Evolutionary conservation across 2,113 vertebrate species (phyloP).

Genomic region (western clawed frog (Xenopus tropicalis)): DNA sequence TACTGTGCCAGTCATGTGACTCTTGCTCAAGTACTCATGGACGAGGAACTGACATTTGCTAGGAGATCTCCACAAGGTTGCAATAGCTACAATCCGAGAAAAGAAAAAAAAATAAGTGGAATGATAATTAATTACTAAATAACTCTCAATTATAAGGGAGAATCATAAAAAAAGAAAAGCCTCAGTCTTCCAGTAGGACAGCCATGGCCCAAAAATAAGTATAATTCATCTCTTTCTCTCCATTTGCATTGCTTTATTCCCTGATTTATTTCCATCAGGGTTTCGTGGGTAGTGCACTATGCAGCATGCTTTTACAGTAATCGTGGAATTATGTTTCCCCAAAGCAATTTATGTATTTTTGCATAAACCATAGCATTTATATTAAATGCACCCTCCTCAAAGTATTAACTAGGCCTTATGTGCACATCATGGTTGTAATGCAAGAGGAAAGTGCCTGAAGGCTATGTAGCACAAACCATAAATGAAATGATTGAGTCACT

Average conservation of each 20-base stretch:
- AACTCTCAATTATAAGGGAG: too few relatives aligned
- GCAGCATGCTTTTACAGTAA: conserved; percentile 58
- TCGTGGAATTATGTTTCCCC: conserved; percentile 62
- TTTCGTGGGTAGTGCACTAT: conserved; percentile 48
- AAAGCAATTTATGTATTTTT: conserved; percentile 62
- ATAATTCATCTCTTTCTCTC: too few relatives aligned
- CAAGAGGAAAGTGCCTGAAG: conserved; percentile 56
- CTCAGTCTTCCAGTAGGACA: too few relatives aligned
- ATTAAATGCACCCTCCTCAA: conserved; percentile 59
- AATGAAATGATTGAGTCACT: conserved; percentile 41
- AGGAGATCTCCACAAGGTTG: too few relatives aligned
- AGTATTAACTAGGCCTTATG: conserved; percentile 50
- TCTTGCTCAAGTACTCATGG: too few relatives aligned
- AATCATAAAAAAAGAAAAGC: too few relatives aligned
- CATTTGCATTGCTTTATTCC: conserved; percentile 16
- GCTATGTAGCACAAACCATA: conserved; percentile 48
- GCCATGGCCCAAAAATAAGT: too few relatives aligned
- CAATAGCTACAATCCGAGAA: too few relatives aligned
- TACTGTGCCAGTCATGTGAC: too few relatives aligned
- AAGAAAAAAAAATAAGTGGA: too few relatives aligned
- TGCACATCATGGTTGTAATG: conserved; percentile 48
- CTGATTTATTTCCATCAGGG: conserved; percentile 44
- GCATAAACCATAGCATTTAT: conserved; percentile 56
- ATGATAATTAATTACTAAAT: too few relatives aligned
- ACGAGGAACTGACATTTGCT: too few relatives aligned